Evolutionary conservation across 2,888 invertebrate species (phyloP), one percentile per base, ranked within the genome.

Genomic region (Bibio marci): DNA sequence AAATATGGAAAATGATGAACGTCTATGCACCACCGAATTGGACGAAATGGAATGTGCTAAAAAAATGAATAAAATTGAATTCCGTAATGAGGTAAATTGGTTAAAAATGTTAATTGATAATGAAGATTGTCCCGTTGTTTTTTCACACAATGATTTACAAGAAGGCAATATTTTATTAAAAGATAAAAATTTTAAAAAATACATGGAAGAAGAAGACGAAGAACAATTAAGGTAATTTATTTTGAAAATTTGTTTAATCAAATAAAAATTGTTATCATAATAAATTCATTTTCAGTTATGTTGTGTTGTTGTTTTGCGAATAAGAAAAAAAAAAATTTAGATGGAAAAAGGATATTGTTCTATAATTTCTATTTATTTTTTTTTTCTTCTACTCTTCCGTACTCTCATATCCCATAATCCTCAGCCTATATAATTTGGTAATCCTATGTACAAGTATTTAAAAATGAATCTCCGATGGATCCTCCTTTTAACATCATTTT

Each of bases 141-240:
- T 94, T 62, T 90, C 88, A 49, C 94, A 94, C 58, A 94, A 94
- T 56, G 94, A 94, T 54, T 67, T 92, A 65, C 92, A 94, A 57
- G 91, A 91, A 66, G 92, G 73, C 25, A 73, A 73, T 52, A 73
- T 73, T 32, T 53, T 73, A 0, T 42, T 70, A 1, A 52, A 67
- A 18, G 67, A 71, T 45, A 46, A 22, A 27, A 22, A 6, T 22
- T 22, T 6, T 22, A 22, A 22, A 22, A 22, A 31, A 31, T 22
- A 8, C 22, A 22, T 8, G 22, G 22, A n/a, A n/a, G n/a, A n/a
- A n/a, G n/a, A n/a, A n/a, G n/a, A n/a, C n/a, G n/a, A n/a, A 15
- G 42, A 45, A 28, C 38, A 33, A 14, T 31, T 44, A 15, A 47
- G 47, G 47, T 47, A 46, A 44, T 41, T 22, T 44, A 26, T 22